A percentile compares a stretch with the other conserved stretches of the same genome.
These are phyloP conservation scores for Temnopleurus reevesii DNA, from an alignment of 53 echinoderm and acorn worm genomes.

Conservation along the genomic window DNA sequence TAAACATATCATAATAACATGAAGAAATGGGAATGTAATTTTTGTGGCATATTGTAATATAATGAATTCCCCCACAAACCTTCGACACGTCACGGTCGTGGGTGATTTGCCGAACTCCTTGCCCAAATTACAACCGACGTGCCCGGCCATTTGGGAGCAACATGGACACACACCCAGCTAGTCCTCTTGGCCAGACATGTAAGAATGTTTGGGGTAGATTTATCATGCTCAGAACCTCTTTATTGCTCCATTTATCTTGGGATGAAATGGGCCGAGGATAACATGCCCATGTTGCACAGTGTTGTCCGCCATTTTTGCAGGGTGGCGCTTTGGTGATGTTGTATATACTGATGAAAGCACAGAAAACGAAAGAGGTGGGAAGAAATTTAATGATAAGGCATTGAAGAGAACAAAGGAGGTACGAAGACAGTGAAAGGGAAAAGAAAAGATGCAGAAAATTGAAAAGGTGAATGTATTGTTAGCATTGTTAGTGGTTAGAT, in stretches of 20 bases:
- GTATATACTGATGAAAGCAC: not conserved
- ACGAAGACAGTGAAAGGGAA: not conserved
- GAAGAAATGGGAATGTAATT: conserved; percentile 32
- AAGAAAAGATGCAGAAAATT: too few species aligned
- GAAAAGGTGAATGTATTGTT: too few species aligned
- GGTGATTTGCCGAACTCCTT: not conserved
- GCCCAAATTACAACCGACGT: not conserved
- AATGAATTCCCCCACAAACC: conserved; percentile 17
- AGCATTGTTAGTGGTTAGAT: too few species aligned
- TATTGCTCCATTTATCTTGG: not conserved
- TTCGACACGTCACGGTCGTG: not conserved
- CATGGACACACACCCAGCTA: conserved; percentile 27
- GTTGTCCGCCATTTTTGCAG: not conserved
- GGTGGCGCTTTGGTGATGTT: not conserved
- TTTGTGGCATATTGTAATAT: conserved; percentile 38
- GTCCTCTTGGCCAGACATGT: not conserved
- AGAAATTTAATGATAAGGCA: not conserved
- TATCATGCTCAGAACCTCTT: conserved; percentile 4
- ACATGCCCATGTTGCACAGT: not conserved
- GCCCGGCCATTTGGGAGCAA: not conserved
- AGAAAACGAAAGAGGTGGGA: not conserved
- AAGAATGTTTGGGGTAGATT: conserved; percentile 36
- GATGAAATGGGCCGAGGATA: not conserved
- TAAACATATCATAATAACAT: conserved; percentile 12
- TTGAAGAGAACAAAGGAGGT: not conserved